A percentile compares a stretch with the other conserved stretches of the same genome.
Conservation (phyloP, 2,888 invertebrate genomes). For the Glaucopsyche alexis region DNA sequence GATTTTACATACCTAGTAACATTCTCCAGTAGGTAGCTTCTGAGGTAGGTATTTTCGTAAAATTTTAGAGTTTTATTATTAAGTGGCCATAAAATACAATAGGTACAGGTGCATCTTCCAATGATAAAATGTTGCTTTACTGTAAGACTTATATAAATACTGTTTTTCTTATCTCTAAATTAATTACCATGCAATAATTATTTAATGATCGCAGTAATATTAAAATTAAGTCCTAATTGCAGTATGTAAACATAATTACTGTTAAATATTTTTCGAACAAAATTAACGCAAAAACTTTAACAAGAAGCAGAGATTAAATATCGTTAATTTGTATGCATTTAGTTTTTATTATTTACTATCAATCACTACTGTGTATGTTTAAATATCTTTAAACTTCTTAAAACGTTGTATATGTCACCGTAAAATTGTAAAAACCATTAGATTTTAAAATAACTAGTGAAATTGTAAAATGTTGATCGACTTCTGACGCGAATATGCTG, state of each 20-base stretch:
- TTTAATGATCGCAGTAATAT: slow-evolving; percentile 19
- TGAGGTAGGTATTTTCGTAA: too few species aligned
- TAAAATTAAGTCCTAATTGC: slow-evolving; percentile 27
- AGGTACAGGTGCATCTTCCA: neutral
- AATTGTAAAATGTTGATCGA: too few species aligned
- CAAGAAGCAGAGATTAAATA: neutral
- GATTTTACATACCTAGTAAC: too few species aligned
- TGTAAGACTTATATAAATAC: neutral
- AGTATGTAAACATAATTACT: slow-evolving; percentile 18
- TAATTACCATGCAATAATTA: slow-evolving; percentile 22
- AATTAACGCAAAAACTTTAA: slow-evolving; percentile 19
- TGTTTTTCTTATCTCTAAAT: slow-evolving; percentile 18
- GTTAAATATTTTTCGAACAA: slow-evolving; percentile 14
- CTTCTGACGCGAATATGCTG: too few species aligned
- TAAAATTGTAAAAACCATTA: too few species aligned
- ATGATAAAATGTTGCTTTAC: neutral
- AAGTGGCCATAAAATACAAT: neutral
- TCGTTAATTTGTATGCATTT: neutral
- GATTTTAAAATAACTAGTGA: too few species aligned
- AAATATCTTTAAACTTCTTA: neutral
- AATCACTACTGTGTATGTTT: neutral
- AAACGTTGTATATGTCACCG: too few species aligned
- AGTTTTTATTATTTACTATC: neutral
- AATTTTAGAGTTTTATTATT: too few species aligned
- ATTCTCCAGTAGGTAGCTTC: too few species aligned